Evolutionary conservation across 2,888 invertebrate species (phyloP).

Genomic region (Sphaeridia pumilis): DNA sequence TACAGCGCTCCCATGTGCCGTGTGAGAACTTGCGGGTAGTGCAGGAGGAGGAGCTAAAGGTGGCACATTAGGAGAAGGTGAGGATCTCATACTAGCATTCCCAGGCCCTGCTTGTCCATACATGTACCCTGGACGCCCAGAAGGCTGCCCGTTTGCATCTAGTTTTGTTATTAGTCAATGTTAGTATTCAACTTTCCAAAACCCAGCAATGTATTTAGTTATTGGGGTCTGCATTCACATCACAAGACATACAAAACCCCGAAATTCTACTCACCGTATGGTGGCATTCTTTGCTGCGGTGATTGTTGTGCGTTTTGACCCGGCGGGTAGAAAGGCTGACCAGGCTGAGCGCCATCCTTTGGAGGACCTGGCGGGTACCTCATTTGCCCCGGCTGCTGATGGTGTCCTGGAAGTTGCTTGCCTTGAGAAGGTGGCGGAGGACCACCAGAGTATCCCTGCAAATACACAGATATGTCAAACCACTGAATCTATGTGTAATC

Average conservation of each 20-base stretch:
- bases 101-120: conserved; percentile 38
- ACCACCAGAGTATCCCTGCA: conserved; percentile 25
- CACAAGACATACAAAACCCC: too few relatives aligned
- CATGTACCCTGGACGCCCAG: conserved; percentile 18
- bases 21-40: conserved; percentile 53
- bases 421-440: conserved; percentile 19
- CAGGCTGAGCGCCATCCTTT: conserved; percentile 14
- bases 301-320: conserved; percentile 15
- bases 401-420: conserved; percentile 33
- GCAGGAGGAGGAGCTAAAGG: too few relatives aligned
- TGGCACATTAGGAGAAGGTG: conserved; percentile 29
- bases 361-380: conserved; percentile 22
- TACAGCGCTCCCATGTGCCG: conserved; percentile 43
- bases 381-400: conserved; percentile 28
- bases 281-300: conserved; percentile 31
- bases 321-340: conserved; percentile 17
- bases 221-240: too few relatives aligned
- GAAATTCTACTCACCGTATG: conserved; percentile 31
- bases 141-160: conserved; percentile 16
- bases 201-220: too few relatives aligned
- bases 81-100: conserved; percentile 29
- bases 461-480: conserved; percentile 8
- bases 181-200: too few relatives aligned
- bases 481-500: too few relatives aligned
- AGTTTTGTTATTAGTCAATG: too few relatives aligned